Evolutionary conservation across 2,888 invertebrate genomes (phyloP), one percentile per base, ranked within the genome.

Genomic region (Sericinus montela): DNA sequence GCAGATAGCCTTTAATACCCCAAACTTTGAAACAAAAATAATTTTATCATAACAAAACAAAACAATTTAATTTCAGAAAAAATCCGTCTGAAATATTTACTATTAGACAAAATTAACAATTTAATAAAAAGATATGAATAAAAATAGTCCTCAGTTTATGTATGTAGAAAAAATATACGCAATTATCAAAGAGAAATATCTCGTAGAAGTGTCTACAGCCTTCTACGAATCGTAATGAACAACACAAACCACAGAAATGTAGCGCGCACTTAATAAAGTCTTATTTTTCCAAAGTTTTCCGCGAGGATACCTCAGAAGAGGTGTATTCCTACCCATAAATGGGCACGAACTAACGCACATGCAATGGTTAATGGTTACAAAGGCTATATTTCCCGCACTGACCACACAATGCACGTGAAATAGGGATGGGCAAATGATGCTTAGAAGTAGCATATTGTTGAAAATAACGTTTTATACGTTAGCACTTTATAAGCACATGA

Each of bases 341-440:
- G 45, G 49, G 32, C 45, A 50, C 36, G 40, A 40, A 50, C 49
- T 50, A 45, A 50, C 49, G 49, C 49, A 45, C 45, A 36, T 40
- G 45, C 45, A 45, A 40, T 40, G 36, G 35, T 40, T 40, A 45
- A 45, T 15, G 14, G 30, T 28, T 34, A 39, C 48, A 49, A 37
- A 45, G 40, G 30, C 49, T 30, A 35, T 39, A 45, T 50, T 45
- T 50, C 40, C 49, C 49, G 49, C 49, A 50, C 49, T 50, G 49
- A 50, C 49, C 49, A 50, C 29, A 50, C 45, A 44, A 40, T 29
- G 23, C 49, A n/a, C 29, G 40, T 14, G 16, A 36, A 29, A 29
- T 50, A 45, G 49, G 59, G 62, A 60, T 69, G 64, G 53, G 50
- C 36, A 44, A 45, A 5, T 38, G 49, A 23, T 3, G 34, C 34